Evolutionary conservation across 2,888 invertebrate genomes (phyloP).

Genomic region (Leistus spinibarbis): DNA sequence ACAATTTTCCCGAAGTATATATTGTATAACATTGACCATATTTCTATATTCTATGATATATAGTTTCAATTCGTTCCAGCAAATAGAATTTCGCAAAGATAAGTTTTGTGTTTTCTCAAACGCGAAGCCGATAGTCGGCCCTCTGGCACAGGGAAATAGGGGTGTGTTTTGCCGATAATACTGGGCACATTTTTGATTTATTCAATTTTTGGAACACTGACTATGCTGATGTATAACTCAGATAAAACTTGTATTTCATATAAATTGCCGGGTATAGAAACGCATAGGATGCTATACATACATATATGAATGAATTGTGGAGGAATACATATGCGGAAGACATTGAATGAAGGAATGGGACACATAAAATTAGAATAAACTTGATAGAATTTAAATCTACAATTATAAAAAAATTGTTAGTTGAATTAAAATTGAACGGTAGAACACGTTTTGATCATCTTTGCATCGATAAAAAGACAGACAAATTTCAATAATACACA

Average conservation of each 20-base stretch:
- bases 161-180: slow-evolving; percentile 16
- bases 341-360: too few species aligned
- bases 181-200: slow-evolving; percentile 49
- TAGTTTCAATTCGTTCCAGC: slow-evolving; percentile 57
- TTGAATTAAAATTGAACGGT: too few species aligned
- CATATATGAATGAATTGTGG: neutral
- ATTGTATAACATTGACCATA: slow-evolving; percentile 5
- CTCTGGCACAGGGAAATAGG: slow-evolving; percentile 37
- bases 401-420: too few species aligned
- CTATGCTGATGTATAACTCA: slow-evolving; percentile 51
- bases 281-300: neutral
- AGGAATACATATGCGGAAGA: too few species aligned
- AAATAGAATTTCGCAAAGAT: slow-evolving; percentile 55
- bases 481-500: neutral
- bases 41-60: slow-evolving; percentile 52
- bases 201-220: slow-evolving; percentile 53
- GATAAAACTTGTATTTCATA: slow-evolving; percentile 50
- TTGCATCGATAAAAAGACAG: too few species aligned
- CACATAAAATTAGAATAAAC: too few species aligned
- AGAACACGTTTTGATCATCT: too few species aligned
- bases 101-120: slow-evolving; percentile 42
- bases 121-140: slow-evolving; percentile 39
- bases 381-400: too few species aligned
- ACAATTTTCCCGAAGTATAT: slow-evolving; percentile 5
- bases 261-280: slow-evolving; percentile 17